Percentiles rank a stretch among this genome's conserved stretches.
These are phyloP conservation scores for Clanis bilineata DNA, from an alignment of 2,888 invertebrate genomes.

Conservation along the genomic window DNA sequence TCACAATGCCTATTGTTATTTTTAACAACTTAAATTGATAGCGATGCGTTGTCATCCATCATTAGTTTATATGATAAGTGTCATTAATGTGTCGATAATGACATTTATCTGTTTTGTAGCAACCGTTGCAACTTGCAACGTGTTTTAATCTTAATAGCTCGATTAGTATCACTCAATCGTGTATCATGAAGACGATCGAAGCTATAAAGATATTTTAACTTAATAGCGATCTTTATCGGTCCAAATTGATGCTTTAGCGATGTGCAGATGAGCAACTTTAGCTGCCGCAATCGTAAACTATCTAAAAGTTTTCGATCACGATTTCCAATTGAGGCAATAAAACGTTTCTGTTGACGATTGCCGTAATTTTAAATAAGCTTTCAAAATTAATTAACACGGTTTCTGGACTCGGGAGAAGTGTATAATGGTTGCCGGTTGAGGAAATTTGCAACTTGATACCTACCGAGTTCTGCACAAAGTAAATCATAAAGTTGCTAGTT, in stretches of 20 bases:
- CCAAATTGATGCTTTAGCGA: not conserved
- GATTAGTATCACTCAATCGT: constrained; percentile 35
- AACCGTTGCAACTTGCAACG: constrained; percentile 27
- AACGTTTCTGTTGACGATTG: too few relatives aligned
- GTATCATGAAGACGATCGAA: constrained; percentile 18
- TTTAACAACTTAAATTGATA: not conserved
- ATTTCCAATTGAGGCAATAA: too few relatives aligned
- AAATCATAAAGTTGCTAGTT: too few relatives aligned
- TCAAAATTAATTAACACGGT: too few relatives aligned
- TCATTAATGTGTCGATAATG: constrained; percentile 27
- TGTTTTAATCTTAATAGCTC: constrained; percentile 38
- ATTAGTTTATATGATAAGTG: constrained; percentile 15
- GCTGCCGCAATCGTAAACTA: too few relatives aligned
- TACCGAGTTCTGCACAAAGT: too few relatives aligned
- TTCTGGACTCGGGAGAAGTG: too few relatives aligned
- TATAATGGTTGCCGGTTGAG: too few relatives aligned
- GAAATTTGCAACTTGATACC: too few relatives aligned
- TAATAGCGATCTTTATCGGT: constrained; percentile 16
- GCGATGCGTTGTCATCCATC: constrained; percentile 10
- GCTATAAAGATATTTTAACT: constrained; percentile 12
- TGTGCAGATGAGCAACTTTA: too few relatives aligned
- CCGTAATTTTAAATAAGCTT: too few relatives aligned
- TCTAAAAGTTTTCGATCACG: too few relatives aligned
- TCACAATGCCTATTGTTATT: not conserved
- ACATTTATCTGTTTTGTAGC: constrained; percentile 29